These are phyloP conservation scores for Laspeyria flexula DNA, from an alignment of 2,888 invertebrate species.

Conservation along the genomic window DNA sequence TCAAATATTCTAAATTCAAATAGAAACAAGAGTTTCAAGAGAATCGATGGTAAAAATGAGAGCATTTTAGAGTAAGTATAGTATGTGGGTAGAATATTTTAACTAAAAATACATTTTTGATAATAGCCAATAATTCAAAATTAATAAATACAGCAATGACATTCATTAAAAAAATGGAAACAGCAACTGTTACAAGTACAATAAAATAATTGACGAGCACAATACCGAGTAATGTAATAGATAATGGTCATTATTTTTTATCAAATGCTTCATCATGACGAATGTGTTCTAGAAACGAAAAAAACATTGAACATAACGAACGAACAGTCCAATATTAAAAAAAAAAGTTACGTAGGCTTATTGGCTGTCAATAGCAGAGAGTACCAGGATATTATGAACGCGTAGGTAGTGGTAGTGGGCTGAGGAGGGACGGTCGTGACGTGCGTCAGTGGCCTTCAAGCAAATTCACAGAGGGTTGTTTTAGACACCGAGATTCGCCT, in stretches of 20 bases:
- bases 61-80: too few species aligned
- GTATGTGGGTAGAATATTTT: too few species aligned
- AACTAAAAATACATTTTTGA: neutral
- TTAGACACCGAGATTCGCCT: slow-evolving; percentile 15
- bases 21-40: too few species aligned
- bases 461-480: slow-evolving; percentile 34
- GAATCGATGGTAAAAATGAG: too few species aligned
- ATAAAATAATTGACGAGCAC: neutral
- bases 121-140: too few species aligned
- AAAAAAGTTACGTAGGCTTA: slow-evolving; percentile 43
- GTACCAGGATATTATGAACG: slow-evolving; percentile 57
- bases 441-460: slow-evolving; percentile 57
- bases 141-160: too few species aligned
- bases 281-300: slow-evolving; percentile 5
- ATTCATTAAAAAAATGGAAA: too few species aligned
- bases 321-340: slow-evolving; percentile 1
- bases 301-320: slow-evolving; percentile 3
- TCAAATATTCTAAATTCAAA: slow-evolving; percentile 28
- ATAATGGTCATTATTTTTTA: neutral
- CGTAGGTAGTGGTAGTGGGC: slow-evolving; percentile 38
- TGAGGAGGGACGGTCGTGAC: slow-evolving; percentile 22
- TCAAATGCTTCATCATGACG: neutral
- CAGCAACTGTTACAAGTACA: neutral
- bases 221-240: too few species aligned
- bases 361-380: slow-evolving; percentile 60